Evolutionary conservation across 2,113 vertebrate genomes (phyloP).

Genomic region (Nibea albiflora): DNA sequence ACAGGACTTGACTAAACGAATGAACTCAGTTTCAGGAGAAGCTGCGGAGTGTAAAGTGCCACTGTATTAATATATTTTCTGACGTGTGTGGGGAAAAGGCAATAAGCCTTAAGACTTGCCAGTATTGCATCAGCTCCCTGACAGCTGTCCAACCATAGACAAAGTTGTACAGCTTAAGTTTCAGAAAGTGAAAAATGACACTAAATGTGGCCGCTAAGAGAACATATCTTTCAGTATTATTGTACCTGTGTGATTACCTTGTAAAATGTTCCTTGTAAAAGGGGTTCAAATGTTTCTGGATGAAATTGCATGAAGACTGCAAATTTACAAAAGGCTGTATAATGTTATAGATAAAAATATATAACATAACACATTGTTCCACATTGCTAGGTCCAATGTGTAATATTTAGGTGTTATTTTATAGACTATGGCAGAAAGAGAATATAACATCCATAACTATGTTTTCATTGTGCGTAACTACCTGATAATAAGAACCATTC

Average conservation of each 20-base stretch:
- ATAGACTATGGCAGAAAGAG: too few relatives aligned
- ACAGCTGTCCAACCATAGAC: constrained; percentile 19
- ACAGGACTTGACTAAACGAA: constrained; percentile 9
- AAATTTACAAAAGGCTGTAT: not conserved
- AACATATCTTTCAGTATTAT: too few relatives aligned
- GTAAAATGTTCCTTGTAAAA: not conserved
- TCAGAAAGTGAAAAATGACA: constrained; percentile 14
- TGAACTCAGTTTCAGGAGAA: constrained; percentile 18
- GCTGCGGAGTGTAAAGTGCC: constrained; percentile 8
- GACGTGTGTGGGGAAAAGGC: constrained; percentile 6
- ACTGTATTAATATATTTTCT: constrained; percentile 12
- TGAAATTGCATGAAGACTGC: not conserved
- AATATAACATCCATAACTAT: too few relatives aligned
- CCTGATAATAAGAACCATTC: too few relatives aligned
- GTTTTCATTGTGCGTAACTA: too few relatives aligned
- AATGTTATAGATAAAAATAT: too few relatives aligned
- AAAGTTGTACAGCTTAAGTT: not conserved
- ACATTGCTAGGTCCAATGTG: too few relatives aligned
- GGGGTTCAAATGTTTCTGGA: not conserved
- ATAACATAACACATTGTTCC: too few relatives aligned
- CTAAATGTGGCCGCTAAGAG: not conserved
- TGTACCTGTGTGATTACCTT: too few relatives aligned
- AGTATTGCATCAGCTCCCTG: constrained; percentile 33
- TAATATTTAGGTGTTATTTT: too few relatives aligned
- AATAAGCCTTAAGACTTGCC: constrained; percentile 28